phyloP scores from a whole-genome alignment of 2,888 invertebrate genomes.

The Keiferia lycopersicella region DNA sequence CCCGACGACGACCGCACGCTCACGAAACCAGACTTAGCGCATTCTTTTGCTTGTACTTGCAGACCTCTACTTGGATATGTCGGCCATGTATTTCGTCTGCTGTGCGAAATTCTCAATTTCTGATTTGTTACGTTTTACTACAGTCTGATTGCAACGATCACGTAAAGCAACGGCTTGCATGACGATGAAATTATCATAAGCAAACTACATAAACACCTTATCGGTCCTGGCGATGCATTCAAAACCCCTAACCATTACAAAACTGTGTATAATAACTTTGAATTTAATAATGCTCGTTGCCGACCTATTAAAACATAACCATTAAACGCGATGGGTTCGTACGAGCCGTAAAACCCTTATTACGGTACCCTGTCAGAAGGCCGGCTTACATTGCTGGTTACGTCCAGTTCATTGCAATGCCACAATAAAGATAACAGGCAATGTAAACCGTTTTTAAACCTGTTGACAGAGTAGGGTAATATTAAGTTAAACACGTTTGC shows the following conservation, averaged over 20 bases:
- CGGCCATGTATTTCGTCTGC: neutral
- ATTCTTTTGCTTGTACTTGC: constrained; percentile 58
- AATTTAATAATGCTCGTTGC: constrained; percentile 13
- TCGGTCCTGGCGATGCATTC: neutral
- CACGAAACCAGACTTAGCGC: constrained; percentile 59
- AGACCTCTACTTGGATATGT: constrained; percentile 4
- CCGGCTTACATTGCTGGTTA: no score
- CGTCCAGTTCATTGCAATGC: no score
- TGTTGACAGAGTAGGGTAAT: no score
- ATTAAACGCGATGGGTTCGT: constrained; percentile 18
- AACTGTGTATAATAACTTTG: constrained; percentile 1
- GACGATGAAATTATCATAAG: neutral
- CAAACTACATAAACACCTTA: neutral
- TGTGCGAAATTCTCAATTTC: constrained; percentile 4
- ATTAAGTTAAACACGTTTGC: constrained; percentile 48
- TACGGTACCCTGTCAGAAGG: no score
- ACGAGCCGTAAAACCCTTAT: constrained; percentile 34
- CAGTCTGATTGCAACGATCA: neutral
- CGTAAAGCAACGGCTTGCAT: neutral
- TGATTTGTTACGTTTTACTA: neutral
- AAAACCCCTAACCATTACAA: constrained; percentile 11
- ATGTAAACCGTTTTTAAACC: no score
- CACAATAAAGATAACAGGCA: no score
- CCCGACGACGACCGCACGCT: constrained; percentile 55
- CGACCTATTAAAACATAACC: constrained; percentile 25